Base-by-base conservation (phyloP, 1,140 invertebrate species). In the Pectinophora gossypiella region DNA sequence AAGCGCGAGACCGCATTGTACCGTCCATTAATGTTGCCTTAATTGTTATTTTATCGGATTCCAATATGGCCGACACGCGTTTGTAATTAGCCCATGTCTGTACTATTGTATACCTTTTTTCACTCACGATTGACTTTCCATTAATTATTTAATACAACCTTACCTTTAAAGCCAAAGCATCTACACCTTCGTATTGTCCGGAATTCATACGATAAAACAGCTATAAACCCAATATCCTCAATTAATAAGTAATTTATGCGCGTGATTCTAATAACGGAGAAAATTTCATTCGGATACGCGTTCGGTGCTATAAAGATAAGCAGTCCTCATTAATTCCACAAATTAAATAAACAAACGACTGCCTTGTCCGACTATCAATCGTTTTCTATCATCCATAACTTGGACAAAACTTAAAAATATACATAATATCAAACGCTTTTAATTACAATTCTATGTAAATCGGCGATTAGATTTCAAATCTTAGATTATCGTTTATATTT, bases 1-100 rank as follows among this genome's bases (percentile, higher is more conserved):
- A 74, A 71, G 64, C 66, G 56, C 56, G 54, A 54, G 50, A 61
- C 57, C 23, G 54, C 67, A 77, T 79, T 77, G 76, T 80, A 66
- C 54, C 61, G 56, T 58, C 60, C 68, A 68, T 80, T 80, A 84
- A 81, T 67, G 72, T 71, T 63, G 59, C 58, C 75, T 82, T 82
- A 85, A 85, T 85, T 85, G 78, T 82, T 85, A 79, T 81, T 77
- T 82, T 82, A 80, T 81, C 80, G 68, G 62, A 70, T 75, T 67
- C 71, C 70, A 79, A 77, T 71, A 72, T 69, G 68, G 72, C 67
- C 51, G 69, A 68, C 65, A 69, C 63, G 52, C 61, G 64, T 57
- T 69, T 63, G 69, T 78, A 75, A 79, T 82, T 76, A 74, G 59
- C 61, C 64, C 59, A 54, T 64, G 58, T 64, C 68, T 45, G 19